Conservation (phyloP, 2,797 vertebrate species). For the Sebastes iracundus region DNA sequence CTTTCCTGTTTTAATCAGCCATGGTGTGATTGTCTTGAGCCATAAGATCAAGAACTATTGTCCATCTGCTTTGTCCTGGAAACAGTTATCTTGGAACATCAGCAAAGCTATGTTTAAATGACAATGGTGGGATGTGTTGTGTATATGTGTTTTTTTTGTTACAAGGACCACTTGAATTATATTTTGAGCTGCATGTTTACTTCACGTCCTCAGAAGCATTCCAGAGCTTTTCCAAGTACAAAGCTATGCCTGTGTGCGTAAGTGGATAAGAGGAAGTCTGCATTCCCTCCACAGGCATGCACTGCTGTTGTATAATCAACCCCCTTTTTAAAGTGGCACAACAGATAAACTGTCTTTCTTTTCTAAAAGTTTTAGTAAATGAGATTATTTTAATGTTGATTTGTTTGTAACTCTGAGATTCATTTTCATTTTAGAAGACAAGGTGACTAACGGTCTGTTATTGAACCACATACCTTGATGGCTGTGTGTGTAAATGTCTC, state of each 20-base stretch:
- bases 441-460: slow-evolving; percentile 5
- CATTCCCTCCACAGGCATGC: slow-evolving; percentile 81
- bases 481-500: slow-evolving; percentile 53
- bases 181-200: slow-evolving; percentile 82
- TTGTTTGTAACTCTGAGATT: neutral
- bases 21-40: neutral
- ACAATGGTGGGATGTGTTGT: slow-evolving; percentile 38
- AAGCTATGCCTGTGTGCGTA: slow-evolving; percentile 80
- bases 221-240: slow-evolving; percentile 80
- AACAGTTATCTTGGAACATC: slow-evolving; percentile 7
- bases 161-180: slow-evolving; percentile 57
- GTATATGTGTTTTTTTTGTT: slow-evolving; percentile 13
- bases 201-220: slow-evolving; percentile 76
- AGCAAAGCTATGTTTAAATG: neutral
- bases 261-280: slow-evolving; percentile 85
- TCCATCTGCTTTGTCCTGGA: neutral
- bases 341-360: slow-evolving; percentile 28
- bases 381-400: neutral
- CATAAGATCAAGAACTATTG: slow-evolving; percentile 3
- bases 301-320: slow-evolving; percentile 80
- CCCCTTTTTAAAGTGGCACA: slow-evolving; percentile 60
- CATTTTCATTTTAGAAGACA: slow-evolving; percentile 28
- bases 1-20: neutral
- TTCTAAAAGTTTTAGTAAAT: neutral
- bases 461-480: slow-evolving; percentile 42